A percentile compares a stretch with the other conserved stretches of the same genome.
Conservation (phyloP, 2,797 vertebrate genomes). For the Synanceia verrucosa region DNA sequence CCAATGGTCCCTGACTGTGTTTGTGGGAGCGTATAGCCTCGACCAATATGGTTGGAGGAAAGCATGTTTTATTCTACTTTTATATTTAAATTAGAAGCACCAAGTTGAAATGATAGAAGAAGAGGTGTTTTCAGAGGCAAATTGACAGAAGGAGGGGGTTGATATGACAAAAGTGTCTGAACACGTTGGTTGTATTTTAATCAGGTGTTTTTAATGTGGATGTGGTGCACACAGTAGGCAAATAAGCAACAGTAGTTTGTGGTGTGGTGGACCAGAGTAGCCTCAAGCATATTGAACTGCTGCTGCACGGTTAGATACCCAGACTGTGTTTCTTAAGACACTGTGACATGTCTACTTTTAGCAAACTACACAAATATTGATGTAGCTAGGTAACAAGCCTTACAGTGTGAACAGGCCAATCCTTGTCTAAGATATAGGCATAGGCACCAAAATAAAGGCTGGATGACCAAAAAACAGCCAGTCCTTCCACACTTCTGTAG, state of each 20-base stretch:
- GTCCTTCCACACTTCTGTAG: background rate
- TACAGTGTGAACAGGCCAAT: constrained; percentile 3
- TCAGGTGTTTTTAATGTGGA: constrained; percentile 46
- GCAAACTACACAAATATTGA: constrained; percentile 52
- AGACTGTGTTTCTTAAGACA: constrained; percentile 35
- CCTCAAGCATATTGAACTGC: constrained; percentile 45
- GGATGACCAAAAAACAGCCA: background rate
- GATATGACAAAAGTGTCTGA: constrained; percentile 48
- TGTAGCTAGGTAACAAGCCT: constrained; percentile 56
- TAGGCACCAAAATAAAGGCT: background rate
- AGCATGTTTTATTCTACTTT: constrained; percentile 11
- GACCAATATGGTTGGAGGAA: background rate
- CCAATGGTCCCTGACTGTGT: constrained; percentile 4
- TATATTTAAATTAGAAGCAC: background rate
- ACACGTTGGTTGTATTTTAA: constrained; percentile 60
- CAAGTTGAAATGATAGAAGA: constrained; percentile 28
- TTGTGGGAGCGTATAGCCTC: background rate
- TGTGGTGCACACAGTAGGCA: constrained; percentile 40
- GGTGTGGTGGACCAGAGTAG: constrained; percentile 34
- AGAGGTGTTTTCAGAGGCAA: constrained; percentile 23
- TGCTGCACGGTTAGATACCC: constrained; percentile 32
- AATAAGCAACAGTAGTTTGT: constrained; percentile 52
- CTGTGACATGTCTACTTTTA: constrained; percentile 41
- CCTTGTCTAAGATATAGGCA: constrained; percentile 15
- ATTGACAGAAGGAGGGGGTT: constrained; percentile 17